These are phyloP conservation scores for Elachura formosa DNA, from an alignment of 2,113 vertebrate genomes.

Conservation along the genomic window DNA sequence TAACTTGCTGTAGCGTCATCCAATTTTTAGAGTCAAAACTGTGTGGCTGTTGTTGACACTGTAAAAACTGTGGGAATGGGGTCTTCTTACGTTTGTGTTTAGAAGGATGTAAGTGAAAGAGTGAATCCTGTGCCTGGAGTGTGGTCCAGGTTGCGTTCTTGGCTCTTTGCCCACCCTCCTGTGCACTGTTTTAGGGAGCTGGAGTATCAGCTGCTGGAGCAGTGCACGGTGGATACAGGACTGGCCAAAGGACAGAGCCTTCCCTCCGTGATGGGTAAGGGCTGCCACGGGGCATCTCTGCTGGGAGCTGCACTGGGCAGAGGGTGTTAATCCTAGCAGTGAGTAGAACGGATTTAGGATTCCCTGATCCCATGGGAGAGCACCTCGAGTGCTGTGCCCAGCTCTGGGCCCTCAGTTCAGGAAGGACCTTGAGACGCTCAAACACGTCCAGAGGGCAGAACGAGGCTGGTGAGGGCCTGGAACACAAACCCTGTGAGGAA, in stretches of 20 bases:
- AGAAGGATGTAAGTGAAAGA: not conserved
- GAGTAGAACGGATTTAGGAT: not conserved
- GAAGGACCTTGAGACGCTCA: accelerated
- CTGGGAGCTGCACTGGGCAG: not conserved
- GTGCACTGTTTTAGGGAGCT: conserved; percentile 79
- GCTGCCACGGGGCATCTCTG: not conserved
- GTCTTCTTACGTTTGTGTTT: not conserved
- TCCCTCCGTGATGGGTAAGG: conserved; percentile 85
- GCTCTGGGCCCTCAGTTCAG: not conserved
- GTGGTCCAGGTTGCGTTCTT: no score
- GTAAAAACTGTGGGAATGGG: not conserved
- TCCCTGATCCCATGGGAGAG: accelerated
- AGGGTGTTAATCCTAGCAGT: not conserved
- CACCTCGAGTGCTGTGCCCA: not conserved
- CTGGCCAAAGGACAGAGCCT: conserved; percentile 84
- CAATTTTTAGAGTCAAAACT: not conserved
- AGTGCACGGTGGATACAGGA: conserved; percentile 90
- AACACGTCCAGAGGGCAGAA: accelerated
- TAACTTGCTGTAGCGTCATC: not conserved
- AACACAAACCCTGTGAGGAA: not conserved
- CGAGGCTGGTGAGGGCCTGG: not conserved
- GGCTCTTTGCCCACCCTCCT: not conserved
- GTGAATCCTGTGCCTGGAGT: not conserved
- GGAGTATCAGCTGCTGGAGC: conserved; percentile 83
- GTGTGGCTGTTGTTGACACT: not conserved